A percentile compares a stretch with the other conserved stretches of the same genome.
phyloP scores from a whole-genome alignment of 2,888 invertebrate species.

The Acanthosepion esculentum region DNA sequence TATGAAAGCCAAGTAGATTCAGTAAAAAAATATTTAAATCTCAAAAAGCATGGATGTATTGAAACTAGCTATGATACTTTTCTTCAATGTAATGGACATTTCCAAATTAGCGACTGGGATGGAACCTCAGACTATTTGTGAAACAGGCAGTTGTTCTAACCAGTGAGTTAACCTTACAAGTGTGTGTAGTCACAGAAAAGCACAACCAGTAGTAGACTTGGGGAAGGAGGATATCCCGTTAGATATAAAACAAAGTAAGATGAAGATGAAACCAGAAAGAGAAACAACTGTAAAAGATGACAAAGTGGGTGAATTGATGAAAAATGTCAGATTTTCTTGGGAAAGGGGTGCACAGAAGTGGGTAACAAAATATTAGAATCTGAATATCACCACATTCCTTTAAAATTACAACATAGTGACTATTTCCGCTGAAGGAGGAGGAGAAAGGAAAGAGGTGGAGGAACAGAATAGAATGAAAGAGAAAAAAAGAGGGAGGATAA shows the following conservation, averaged over 20 bases:
- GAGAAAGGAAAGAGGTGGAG: no score
- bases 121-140: neutral
- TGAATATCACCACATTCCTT: constrained; percentile 2
- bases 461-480: no score
- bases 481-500: no score
- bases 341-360: neutral
- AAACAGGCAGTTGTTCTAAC: neutral
- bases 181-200: neutral
- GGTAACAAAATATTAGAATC: neutral
- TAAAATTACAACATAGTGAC: neutral
- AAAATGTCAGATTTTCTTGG: neutral
- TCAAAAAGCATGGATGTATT: no score
- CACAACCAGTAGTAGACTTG: neutral
- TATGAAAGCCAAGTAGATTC: no score
- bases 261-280: neutral
- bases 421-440: neutral
- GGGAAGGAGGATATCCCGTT: neutral
- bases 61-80: no score
- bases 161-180: neutral
- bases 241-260: neutral
- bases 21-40: no score
- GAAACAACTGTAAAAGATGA: neutral
- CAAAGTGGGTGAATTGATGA: neutral
- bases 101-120: neutral
- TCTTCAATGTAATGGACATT: no score